Evolutionary conservation across 1,140 invertebrate species (phyloP).

Genomic region (Drosophila trapezifrons): DNA sequence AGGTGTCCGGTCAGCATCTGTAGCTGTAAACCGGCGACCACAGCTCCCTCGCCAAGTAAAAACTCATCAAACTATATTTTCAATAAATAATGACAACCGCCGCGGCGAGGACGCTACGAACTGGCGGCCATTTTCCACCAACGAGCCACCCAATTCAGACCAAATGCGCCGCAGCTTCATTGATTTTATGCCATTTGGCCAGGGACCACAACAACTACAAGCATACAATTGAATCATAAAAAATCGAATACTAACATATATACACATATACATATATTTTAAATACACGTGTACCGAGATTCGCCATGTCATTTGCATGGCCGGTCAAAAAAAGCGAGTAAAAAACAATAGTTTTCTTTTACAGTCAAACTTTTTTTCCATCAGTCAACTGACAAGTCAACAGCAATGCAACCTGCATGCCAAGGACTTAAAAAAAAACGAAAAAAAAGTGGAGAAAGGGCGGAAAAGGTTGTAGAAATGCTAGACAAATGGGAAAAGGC

Average conservation of each 20-base stretch:
- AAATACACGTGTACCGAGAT: slow-evolving; percentile 31
- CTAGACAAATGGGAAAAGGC: slow-evolving; percentile 16
- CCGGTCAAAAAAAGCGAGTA: slow-evolving; percentile 11
- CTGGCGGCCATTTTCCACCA: slow-evolving; percentile 51
- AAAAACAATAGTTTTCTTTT: slow-evolving; percentile 31
- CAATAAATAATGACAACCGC: slow-evolving; percentile 77
- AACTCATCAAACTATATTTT: slow-evolving; percentile 82
- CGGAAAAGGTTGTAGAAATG: slow-evolving; percentile 29
- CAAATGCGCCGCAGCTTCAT: slow-evolving; percentile 60
- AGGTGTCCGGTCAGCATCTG: slow-evolving; percentile 24
- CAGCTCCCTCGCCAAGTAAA: slow-evolving; percentile 58
- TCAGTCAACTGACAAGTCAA: slow-evolving; percentile 66
- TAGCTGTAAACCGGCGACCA: slow-evolving; percentile 16
- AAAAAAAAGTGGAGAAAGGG: slow-evolving; percentile 19
- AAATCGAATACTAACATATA: slow-evolving; percentile 43
- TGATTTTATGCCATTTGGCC: slow-evolving; percentile 72
- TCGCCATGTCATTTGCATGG: slow-evolving; percentile 68
- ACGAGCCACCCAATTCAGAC: slow-evolving; percentile 4
- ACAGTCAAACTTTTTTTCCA: slow-evolving; percentile 33
- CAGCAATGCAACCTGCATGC: slow-evolving; percentile 65
- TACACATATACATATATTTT: slow-evolving; percentile 23
- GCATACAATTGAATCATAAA: slow-evolving; percentile 70
- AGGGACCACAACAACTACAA: slow-evolving; percentile 53
- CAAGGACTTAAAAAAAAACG: slow-evolving; percentile 23
- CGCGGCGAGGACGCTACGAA: slow-evolving; percentile 6